A percentile compares a stretch with the other conserved stretches of the same genome.
These are phyloP conservation scores for Acrocephalus kingi DNA, from an alignment of 2,113 vertebrate genomes.

Conservation along the genomic window DNA sequence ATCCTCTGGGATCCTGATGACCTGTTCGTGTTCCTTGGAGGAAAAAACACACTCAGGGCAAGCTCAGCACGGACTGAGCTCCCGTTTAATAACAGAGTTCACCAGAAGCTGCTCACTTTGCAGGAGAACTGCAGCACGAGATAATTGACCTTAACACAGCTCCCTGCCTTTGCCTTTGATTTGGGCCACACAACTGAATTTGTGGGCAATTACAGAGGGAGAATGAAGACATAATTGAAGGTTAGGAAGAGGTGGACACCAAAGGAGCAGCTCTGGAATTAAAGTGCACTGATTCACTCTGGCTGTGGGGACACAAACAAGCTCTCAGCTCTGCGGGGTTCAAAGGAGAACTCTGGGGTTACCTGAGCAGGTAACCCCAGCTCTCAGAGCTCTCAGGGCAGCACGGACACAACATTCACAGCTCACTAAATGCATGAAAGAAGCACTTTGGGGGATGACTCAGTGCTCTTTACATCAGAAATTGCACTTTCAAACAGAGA, in stretches of 20 bases:
- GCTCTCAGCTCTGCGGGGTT: neutral
- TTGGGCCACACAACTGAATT: slow-evolving; percentile 21
- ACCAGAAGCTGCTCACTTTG: slow-evolving; percentile 27
- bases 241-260: slow-evolving; percentile 12
- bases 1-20: neutral
- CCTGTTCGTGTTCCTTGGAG: neutral
- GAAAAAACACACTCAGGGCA: neutral
- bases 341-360: neutral
- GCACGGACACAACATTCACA: neutral
- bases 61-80: neutral
- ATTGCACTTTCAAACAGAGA: neutral
- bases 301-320: neutral
- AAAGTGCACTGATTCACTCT: neutral
- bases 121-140: neutral
- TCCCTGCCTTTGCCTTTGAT: slow-evolving; percentile 14
- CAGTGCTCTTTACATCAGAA: neutral
- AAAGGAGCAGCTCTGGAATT: slow-evolving; percentile 20
- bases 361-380: neutral
- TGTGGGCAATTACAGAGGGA: slow-evolving; percentile 52
- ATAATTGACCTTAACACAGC: slow-evolving; percentile 30
- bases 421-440: neutral
- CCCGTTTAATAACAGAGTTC: neutral
- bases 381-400: neutral
- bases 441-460: neutral
- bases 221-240: slow-evolving; percentile 42